phyloP scores from a whole-genome alignment of 2,797 vertebrate species.

The Sebastes variabilis region DNA sequence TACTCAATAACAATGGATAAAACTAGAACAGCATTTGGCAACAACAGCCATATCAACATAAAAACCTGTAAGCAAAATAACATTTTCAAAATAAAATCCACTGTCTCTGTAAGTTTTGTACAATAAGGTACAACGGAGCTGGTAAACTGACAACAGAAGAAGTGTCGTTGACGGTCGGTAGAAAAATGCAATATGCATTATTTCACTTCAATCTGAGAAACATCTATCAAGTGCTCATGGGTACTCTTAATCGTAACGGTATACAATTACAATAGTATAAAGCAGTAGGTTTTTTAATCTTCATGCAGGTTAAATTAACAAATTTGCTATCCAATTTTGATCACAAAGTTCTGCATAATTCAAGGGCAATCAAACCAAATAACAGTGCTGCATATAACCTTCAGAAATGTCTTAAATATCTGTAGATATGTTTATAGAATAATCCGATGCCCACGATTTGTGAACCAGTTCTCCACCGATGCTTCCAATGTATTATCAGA shows the following conservation, averaged over 20 bases:
- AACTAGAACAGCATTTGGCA: slow-evolving; percentile 57
- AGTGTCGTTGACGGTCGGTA: slow-evolving; percentile 9
- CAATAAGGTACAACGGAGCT: slow-evolving; percentile 52
- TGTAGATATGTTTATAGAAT: slow-evolving; percentile 17
- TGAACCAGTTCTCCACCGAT: not conserved
- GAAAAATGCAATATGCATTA: slow-evolving; percentile 60
- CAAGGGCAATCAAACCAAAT: not conserved
- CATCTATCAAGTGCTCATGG: slow-evolving; percentile 26
- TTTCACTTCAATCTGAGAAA: slow-evolving; percentile 44
- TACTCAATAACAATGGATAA: slow-evolving; percentile 35
- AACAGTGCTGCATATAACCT: slow-evolving; percentile 25
- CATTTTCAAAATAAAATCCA: slow-evolving; percentile 60
- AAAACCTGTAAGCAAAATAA: slow-evolving; percentile 62
- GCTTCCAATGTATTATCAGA: not conserved
- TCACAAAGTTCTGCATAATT: slow-evolving; percentile 28
- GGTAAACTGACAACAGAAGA: slow-evolving; percentile 36
- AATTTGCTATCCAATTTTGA: slow-evolving; percentile 8
- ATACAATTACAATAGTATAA: slow-evolving; percentile 17
- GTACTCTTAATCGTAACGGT: slow-evolving; percentile 25
- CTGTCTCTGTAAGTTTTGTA: slow-evolving; percentile 73
- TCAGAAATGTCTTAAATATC: slow-evolving; percentile 21
- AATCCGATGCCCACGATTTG: slow-evolving; percentile 9
- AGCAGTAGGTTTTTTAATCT: slow-evolving; percentile 8
- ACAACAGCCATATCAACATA: slow-evolving; percentile 50
- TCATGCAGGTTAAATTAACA: slow-evolving; percentile 62